Evolutionary conservation across 92 coral and sea anemone species (phyloP).

Genomic region (Parazoanthus atlanticus): DNA sequence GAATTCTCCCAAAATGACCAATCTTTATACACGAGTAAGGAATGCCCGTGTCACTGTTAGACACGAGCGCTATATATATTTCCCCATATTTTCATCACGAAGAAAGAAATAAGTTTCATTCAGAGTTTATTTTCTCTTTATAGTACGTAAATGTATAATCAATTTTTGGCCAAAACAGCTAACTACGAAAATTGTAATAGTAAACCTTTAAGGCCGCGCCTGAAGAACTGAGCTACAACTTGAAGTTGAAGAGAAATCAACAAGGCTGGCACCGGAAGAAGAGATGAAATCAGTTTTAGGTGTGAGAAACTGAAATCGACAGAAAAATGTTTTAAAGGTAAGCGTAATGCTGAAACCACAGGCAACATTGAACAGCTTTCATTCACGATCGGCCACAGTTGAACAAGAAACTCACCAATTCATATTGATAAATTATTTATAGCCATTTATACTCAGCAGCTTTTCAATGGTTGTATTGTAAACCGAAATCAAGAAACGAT

Average conservation of each 20-base stretch:
- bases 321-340: not conserved
- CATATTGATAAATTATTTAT: constrained; percentile 32
- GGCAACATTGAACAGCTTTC: not conserved
- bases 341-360: constrained; percentile 2
- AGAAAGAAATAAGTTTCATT: not conserved
- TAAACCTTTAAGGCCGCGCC: constrained; percentile 6
- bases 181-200: not conserved
- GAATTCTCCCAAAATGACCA: not conserved
- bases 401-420: constrained; percentile 14
- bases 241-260: not conserved
- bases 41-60: not conserved
- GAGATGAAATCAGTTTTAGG: not conserved
- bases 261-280: constrained; percentile 17
- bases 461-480: constrained; percentile 31
- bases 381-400: not conserved
- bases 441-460: constrained; percentile 25
- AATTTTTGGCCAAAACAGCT: not conserved
- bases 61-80: not conserved
- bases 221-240: not conserved
- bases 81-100: not conserved
- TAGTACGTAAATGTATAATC: not conserved
- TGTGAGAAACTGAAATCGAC: constrained; percentile 16
- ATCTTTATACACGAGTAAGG: not conserved
- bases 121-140: not conserved
- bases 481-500: constrained; percentile 43